Evolutionary conservation across 1,140 invertebrate species (phyloP).

Genomic region (Telenomus remus): DNA sequence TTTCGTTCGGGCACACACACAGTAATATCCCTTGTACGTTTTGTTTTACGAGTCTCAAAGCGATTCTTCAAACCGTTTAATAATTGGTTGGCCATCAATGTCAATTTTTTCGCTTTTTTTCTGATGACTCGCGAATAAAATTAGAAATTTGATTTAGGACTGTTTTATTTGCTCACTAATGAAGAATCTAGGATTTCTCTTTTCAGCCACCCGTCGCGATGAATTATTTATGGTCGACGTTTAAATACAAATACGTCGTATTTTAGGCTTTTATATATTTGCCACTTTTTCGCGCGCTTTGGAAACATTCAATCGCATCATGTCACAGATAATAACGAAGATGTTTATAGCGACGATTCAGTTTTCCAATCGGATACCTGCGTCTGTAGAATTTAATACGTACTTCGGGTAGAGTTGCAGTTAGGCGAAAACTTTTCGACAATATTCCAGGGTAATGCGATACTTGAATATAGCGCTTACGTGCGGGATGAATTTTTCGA

Average conservation of each 20-base stretch:
- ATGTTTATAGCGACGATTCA: slow-evolving; percentile 33
- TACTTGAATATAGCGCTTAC: slow-evolving; percentile 27
- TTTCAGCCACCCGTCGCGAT: slow-evolving; percentile 26
- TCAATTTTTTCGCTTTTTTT: background rate
- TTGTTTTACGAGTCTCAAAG: slow-evolving; percentile 64
- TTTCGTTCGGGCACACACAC: slow-evolving; percentile 33
- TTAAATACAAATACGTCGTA: slow-evolving; percentile 2
- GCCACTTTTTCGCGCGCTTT: background rate
- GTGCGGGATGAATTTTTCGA: slow-evolving; percentile 8
- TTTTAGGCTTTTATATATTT: background rate
- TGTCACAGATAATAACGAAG: slow-evolving; percentile 22
- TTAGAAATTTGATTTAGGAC: slow-evolving; percentile 14
- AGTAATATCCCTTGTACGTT: slow-evolving; percentile 40
- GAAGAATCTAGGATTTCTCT: slow-evolving; percentile 10
- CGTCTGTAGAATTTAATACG: slow-evolving; percentile 31
- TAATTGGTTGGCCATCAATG: slow-evolving; percentile 56
- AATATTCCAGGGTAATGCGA: slow-evolving; percentile 23
- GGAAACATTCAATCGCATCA: background rate
- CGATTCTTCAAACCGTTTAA: slow-evolving; percentile 60
- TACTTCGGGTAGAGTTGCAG: slow-evolving; percentile 28
- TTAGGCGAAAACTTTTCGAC: slow-evolving; percentile 37
- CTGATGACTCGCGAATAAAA: slow-evolving; percentile 5
- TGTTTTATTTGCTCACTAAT: slow-evolving; percentile 20
- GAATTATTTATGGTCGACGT: slow-evolving; percentile 25
- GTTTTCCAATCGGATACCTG: slow-evolving; percentile 25